A percentile compares a stretch with the other conserved stretches of the same genome.
phyloP scores from a whole-genome alignment of 2,797 vertebrate genomes.

The Babyrousa celebensis region DNA sequence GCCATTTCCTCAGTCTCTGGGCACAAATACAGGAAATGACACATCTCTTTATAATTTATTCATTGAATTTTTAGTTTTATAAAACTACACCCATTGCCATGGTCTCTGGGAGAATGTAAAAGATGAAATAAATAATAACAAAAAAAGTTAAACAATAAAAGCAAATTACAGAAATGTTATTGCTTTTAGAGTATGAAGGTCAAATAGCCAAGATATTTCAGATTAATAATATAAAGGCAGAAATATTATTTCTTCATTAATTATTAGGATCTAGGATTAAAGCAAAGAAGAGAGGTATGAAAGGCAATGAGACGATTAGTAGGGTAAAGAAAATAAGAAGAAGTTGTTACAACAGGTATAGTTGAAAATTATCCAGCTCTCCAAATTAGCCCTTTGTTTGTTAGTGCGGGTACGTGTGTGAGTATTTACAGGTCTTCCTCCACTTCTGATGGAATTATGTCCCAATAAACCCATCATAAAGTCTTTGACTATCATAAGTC shows the following conservation, averaged over 20 bases:
- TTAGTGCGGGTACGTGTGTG: not conserved
- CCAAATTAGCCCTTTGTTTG: not conserved
- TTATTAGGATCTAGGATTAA: not conserved
- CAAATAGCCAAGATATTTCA: not conserved
- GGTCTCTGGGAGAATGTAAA: conserved; percentile 45
- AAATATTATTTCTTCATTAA: not conserved
- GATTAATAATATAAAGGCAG: not conserved
- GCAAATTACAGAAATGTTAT: not conserved
- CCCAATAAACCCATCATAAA: no score
- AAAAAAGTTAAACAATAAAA: conserved; percentile 33
- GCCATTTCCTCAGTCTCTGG: conserved; percentile 37
- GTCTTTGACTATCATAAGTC: no score
- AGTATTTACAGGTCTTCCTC: not conserved
- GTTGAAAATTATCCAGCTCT: not conserved
- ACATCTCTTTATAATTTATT: conserved; percentile 68
- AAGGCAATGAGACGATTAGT: not conserved
- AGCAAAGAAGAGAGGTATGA: not conserved
- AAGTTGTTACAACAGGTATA: not conserved
- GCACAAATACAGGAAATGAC: conserved; percentile 28
- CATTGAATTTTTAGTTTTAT: conserved; percentile 67
- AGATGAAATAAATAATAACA: not conserved
- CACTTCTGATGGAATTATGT: no score
- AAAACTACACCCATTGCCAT: not conserved
- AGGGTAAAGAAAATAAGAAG: not conserved
- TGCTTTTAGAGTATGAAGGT: not conserved